Evolutionary conservation across 2,888 invertebrate genomes (phyloP), one percentile per base, ranked within the genome.

Genomic region (Sminthurides aquaticus): DNA sequence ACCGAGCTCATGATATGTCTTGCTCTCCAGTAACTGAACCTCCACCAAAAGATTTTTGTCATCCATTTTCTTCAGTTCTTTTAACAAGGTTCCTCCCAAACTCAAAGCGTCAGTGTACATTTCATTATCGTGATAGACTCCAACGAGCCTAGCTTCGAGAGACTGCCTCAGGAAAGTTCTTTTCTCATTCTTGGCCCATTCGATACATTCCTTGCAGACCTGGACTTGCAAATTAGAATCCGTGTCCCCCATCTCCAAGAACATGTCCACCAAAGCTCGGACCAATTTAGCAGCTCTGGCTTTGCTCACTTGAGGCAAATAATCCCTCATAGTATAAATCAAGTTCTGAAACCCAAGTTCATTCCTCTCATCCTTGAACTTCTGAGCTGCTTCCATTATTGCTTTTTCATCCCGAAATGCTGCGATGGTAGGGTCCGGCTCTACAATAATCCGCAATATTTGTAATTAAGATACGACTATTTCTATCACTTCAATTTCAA

Each of bases 241-340:
- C 61, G 97, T 97, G 71, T 94, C 95, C 59, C 90, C 91, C 81
- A 99, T 86, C 78, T 96, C 97, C 75, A 99, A 82, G 80, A 99
- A 99, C 82, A 95, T 88, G 79, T 99, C 99, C 15, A 99, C 97
- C 75, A 99, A 83, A 25, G 93, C 91, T 71, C 98, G 86, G 8
- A 99, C 98, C 76, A 99, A 82, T 81, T 99, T 99, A 0, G 98
- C 98, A 61, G 99, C 99, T 81, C 99, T 99, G 43, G 99, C 98
- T 83, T 99, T 99, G 79, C 97, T 97, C 77, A 99, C 93, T 75
- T 63, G 63, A 3, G 63, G 63, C 67, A 99, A 84, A 79, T 99
- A 99, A 20, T 98, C 97, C 76, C 98, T 86, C 59, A 95, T 95
- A 69, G 89, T 89, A 82, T 92, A 92, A 77, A 99, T 97, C 73